Percentiles rank a stretch among this genome's conserved stretches.
Evolutionary conservation across 2,113 vertebrate genomes (phyloP).

Genomic region (Phylloscopus trochiloides): DNA sequence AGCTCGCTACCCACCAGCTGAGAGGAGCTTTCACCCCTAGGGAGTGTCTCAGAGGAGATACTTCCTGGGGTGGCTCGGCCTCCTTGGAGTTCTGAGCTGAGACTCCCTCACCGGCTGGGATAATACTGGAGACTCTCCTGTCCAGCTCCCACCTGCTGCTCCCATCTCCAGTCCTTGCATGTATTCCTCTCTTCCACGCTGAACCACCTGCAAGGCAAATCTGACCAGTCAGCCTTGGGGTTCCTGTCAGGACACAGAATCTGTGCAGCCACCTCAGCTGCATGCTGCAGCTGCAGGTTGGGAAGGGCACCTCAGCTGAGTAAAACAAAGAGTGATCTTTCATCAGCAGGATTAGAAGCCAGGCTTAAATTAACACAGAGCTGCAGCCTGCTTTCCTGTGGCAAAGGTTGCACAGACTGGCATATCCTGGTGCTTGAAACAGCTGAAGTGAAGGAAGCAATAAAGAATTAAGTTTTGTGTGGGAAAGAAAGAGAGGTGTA

Average conservation of each 20-base stretch:
- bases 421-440: neutral
- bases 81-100: too few relatives aligned
- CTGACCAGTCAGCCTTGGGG: neutral
- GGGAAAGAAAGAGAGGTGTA: neutral
- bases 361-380: neutral
- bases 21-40: too few relatives aligned
- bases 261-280: neutral
- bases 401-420: neutral
- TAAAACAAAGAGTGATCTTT: neutral
- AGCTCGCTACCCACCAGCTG: too few relatives aligned
- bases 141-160: neutral
- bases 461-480: neutral
- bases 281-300: neutral
- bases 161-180: neutral
- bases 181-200: neutral
- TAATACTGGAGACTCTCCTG: rapidly evolving
- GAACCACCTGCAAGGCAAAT: neutral
- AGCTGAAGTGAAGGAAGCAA: neutral
- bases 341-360: neutral
- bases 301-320: neutral
- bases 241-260: neutral
- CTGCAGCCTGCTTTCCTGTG: neutral
- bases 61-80: too few relatives aligned
- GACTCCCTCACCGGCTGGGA: too few relatives aligned
- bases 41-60: too few relatives aligned